Percentiles rank a stretch among this genome's conserved stretches.
These are phyloP conservation scores for Pantherophis vulpinus DNA, from an alignment of 2,797 vertebrate genomes.

Conservation along the genomic window DNA sequence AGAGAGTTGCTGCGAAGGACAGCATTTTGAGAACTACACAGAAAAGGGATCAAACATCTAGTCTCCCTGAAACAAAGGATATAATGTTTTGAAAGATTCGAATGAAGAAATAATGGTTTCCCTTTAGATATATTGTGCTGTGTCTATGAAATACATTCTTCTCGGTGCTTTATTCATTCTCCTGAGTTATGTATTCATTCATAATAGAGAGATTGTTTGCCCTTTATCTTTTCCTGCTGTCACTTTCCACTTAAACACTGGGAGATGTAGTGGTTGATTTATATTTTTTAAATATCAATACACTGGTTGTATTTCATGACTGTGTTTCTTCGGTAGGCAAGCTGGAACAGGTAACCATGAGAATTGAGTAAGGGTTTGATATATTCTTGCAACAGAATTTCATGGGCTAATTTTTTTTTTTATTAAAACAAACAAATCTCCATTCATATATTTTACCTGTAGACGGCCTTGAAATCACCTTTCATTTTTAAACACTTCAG, in stretches of 20 bases:
- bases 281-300: constrained; percentile 5
- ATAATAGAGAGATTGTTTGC: constrained; percentile 1
- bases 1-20: not conserved
- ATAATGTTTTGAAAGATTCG: constrained; percentile 9
- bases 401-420: constrained; percentile 13
- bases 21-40: not conserved
- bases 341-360: constrained; percentile 24
- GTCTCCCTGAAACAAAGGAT: not conserved
- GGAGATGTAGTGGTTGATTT: constrained; percentile 2
- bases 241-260: constrained; percentile 25
- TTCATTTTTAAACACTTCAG: constrained; percentile 1
- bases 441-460: not conserved
- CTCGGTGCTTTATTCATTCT: constrained; percentile 10
- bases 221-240: not conserved
- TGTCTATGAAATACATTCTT: not conserved
- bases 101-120: not conserved
- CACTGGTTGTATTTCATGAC: not conserved
- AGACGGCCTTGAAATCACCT: constrained; percentile 15
- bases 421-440: not conserved
- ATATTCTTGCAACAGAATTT: constrained; percentile 32
- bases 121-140: not conserved
- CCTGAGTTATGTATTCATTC: constrained; percentile 24
- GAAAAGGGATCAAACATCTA: not conserved
- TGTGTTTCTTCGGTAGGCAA: constrained; percentile 35
- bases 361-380: not conserved